phyloP scores from a whole-genome alignment of 2,888 invertebrate species.

The Dryadula phaetusa region DNA sequence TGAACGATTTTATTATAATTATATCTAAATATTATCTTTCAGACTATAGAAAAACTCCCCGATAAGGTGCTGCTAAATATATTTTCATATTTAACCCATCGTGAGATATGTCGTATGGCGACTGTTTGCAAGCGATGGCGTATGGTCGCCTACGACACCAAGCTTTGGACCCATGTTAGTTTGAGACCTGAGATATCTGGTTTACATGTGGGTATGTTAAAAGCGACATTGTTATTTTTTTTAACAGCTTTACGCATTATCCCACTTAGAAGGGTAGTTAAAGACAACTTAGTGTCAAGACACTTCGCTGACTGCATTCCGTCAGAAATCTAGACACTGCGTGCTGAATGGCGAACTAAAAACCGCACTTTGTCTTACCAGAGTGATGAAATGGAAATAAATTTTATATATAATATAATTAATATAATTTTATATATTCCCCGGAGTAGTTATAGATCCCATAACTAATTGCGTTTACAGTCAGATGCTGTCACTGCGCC shows the following conservation, averaged over 20 bases:
- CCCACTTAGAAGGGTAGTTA: too few species aligned
- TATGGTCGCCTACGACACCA: conserved; percentile 96
- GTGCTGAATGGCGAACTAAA: too few species aligned
- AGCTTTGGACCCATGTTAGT: conserved; percentile 97
- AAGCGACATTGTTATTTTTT: background rate
- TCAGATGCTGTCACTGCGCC: too few species aligned
- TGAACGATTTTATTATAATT: background rate
- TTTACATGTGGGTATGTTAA: conserved; percentile 88
- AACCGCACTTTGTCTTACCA: too few species aligned
- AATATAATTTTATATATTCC: too few species aligned
- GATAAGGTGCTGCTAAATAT: conserved; percentile 97
- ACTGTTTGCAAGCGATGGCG: conserved; percentile 98
- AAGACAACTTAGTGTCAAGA: too few species aligned
- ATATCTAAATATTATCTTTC: conserved; percentile 58
- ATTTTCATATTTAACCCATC: conserved; percentile 96
- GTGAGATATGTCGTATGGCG: conserved; percentile 97
- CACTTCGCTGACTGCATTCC: too few species aligned
- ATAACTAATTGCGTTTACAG: too few species aligned
- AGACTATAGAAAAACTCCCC: conserved; percentile 98
- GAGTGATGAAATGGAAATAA: too few species aligned
- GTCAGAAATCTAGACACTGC: too few species aligned
- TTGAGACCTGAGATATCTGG: conserved; percentile 98
- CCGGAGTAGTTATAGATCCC: too few species aligned
- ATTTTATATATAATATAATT: too few species aligned
- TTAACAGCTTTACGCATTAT: background rate